phyloP scores from a whole-genome alignment of 2,113 vertebrate genomes.

The Polypterus senegalus region DNA sequence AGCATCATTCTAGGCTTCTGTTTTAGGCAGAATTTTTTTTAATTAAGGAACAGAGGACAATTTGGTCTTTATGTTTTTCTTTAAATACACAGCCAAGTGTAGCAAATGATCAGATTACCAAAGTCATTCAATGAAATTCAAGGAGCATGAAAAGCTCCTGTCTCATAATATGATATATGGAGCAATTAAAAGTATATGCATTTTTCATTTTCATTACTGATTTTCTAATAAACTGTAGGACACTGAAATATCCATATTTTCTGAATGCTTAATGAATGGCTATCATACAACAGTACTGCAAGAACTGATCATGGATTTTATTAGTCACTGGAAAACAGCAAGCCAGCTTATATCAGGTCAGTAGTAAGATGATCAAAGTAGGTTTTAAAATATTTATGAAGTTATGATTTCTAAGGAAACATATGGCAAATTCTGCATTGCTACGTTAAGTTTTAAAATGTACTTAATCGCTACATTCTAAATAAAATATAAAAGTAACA shows the following conservation, averaged over 20 bases:
- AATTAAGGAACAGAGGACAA: conserved; percentile 15
- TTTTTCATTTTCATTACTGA: not conserved
- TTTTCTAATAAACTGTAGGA: not conserved
- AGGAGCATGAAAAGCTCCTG: not conserved
- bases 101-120: not conserved
- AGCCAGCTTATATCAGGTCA: too few species aligned
- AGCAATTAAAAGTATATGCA: not conserved
- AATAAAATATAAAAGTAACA: too few species aligned
- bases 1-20: conserved; percentile 15
- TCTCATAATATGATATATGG: not conserved
- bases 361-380: too few species aligned
- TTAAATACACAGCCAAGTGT: too few species aligned
- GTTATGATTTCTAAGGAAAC: too few species aligned
- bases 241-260: not conserved
- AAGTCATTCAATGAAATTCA: not conserved
- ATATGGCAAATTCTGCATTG: too few species aligned
- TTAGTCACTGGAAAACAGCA: too few species aligned
- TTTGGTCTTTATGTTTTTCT: not conserved
- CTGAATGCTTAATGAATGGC: not conserved
- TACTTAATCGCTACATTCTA: too few species aligned
- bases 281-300: too few species aligned
- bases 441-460: too few species aligned
- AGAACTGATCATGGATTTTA: too few species aligned
- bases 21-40: conserved; percentile 28
- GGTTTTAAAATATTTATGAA: too few species aligned